These are phyloP conservation scores for Sus scrofa DNA, from an alignment of 2,113 vertebrate genomes.

Conservation along the genomic window DNA sequence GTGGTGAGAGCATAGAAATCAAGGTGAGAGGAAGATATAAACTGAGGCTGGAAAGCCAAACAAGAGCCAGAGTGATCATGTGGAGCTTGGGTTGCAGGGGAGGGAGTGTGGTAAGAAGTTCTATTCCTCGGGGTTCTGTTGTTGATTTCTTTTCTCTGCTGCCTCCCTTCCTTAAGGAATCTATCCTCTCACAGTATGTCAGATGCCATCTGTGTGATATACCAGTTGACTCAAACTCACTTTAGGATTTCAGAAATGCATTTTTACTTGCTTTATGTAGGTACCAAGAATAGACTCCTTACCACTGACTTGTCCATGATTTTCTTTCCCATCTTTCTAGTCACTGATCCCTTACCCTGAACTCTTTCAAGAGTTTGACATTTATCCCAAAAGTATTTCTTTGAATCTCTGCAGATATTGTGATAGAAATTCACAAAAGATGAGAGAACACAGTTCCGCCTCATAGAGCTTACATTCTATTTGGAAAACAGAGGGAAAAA, in stretches of 20 bases:
- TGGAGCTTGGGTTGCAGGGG: rapidly evolving
- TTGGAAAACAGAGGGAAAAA: constrained; percentile 29
- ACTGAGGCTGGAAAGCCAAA: not conserved
- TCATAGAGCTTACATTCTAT: not conserved
- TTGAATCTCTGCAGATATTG: not conserved
- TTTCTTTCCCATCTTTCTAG: not conserved
- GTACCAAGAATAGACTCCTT: not conserved
- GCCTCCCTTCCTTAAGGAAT: not conserved
- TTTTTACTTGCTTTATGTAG: not conserved
- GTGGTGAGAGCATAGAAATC: not conserved
- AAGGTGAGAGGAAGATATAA: not conserved
- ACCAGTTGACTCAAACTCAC: not conserved
- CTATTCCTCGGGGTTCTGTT: not conserved
- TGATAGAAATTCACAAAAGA: not conserved
- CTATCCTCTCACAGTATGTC: not conserved
- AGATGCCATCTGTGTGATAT: not conserved
- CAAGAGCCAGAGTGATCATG: not conserved
- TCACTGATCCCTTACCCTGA: not conserved
- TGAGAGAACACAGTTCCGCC: not conserved
- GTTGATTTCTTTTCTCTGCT: not conserved
- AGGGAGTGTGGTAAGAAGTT: not conserved
- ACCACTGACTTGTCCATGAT: not conserved
- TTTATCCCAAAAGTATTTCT: not conserved
- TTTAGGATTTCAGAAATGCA: not conserved
- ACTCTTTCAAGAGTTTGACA: not conserved